A percentile compares a stretch with the other conserved stretches of the same genome.
phyloP scores from a whole-genome alignment of 2,113 vertebrate genomes.

The Microcebus griseorufus region DNA sequence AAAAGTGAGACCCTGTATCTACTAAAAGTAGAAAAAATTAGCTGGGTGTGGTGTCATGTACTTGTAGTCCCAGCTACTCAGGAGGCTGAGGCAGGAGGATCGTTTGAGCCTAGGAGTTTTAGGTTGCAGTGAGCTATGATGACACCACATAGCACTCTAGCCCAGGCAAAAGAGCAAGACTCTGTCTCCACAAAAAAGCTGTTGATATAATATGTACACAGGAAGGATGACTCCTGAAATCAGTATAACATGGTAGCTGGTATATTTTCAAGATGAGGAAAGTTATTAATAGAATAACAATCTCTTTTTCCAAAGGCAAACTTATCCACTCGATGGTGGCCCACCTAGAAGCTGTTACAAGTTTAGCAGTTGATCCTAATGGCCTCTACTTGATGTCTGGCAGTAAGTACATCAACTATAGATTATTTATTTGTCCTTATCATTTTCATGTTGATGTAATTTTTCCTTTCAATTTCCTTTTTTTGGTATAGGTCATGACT shows the following conservation, averaged over 20 bases:
- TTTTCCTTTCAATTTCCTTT: slow-evolving; percentile 45
- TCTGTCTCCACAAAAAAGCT: not conserved
- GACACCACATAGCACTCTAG: too few relatives aligned
- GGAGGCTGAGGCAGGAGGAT: too few relatives aligned
- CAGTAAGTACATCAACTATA: slow-evolving; percentile 91
- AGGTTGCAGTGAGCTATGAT: too few relatives aligned
- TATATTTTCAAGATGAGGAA: not conserved
- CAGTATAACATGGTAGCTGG: not conserved
- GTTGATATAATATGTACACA: not conserved
- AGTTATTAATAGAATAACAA: slow-evolving; percentile 55
- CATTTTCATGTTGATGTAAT: slow-evolving; percentile 53
- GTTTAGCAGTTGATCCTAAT: slow-evolving; percentile 98
- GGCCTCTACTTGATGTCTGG: slow-evolving; percentile 99
- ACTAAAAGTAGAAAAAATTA: too few relatives aligned
- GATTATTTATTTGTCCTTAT: slow-evolving; percentile 59
- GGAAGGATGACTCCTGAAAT: not conserved
- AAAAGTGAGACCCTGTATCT: too few relatives aligned
- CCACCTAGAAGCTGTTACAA: slow-evolving; percentile 98
- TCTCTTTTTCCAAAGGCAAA: slow-evolving; percentile 89
- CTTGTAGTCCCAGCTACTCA: too few relatives aligned
- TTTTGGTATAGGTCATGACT: slow-evolving; percentile 94
- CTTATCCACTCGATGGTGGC: slow-evolving; percentile 99
- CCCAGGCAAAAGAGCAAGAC: too few relatives aligned
- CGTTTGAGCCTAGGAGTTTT: too few relatives aligned
- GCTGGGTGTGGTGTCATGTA: too few relatives aligned